Conservation (phyloP, 1,140 invertebrate species). For the Diabrotica undecimpunctata region DNA sequence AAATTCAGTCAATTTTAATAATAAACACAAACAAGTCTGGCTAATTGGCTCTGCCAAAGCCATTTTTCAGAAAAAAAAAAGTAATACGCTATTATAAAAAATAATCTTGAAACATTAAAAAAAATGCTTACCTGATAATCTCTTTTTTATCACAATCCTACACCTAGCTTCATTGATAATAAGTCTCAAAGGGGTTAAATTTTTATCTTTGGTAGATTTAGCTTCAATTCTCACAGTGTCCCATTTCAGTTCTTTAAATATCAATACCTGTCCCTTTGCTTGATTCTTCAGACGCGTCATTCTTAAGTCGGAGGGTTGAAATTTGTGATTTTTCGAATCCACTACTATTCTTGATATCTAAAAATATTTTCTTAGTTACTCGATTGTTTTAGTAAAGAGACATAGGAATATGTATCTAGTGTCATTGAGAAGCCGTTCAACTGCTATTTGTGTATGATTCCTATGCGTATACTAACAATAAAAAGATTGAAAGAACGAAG, state of each 20-base stretch:
- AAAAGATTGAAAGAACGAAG: too few species aligned
- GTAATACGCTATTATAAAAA: too few species aligned
- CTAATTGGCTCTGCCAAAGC: too few species aligned
- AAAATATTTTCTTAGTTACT: not conserved
- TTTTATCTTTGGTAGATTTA: conserved; percentile 73
- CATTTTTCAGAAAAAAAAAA: too few species aligned
- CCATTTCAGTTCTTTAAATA: conserved; percentile 98
- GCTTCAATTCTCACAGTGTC: conserved; percentile 94
- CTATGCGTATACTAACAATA: too few species aligned
- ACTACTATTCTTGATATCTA: conserved; percentile 84
- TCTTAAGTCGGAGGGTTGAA: conserved; percentile 78
- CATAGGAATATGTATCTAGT: conserved; percentile 1
- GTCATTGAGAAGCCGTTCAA: not conserved
- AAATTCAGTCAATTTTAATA: too few species aligned
- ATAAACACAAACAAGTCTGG: too few species aligned
- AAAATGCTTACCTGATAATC: conserved; percentile 65
- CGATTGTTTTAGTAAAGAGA: too few species aligned
- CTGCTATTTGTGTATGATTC: not conserved
- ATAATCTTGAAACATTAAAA: too few species aligned
- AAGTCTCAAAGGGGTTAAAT: conserved; percentile 84
- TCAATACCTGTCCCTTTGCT: conserved; percentile 80
- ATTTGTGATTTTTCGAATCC: conserved; percentile 88
- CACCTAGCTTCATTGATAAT: conserved; percentile 94
- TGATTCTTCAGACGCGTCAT: conserved; percentile 88
- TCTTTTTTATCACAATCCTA: conserved; percentile 95